Base-by-base conservation (phyloP, 2,888 invertebrate species). In the Eucera pruinosa region DNA sequence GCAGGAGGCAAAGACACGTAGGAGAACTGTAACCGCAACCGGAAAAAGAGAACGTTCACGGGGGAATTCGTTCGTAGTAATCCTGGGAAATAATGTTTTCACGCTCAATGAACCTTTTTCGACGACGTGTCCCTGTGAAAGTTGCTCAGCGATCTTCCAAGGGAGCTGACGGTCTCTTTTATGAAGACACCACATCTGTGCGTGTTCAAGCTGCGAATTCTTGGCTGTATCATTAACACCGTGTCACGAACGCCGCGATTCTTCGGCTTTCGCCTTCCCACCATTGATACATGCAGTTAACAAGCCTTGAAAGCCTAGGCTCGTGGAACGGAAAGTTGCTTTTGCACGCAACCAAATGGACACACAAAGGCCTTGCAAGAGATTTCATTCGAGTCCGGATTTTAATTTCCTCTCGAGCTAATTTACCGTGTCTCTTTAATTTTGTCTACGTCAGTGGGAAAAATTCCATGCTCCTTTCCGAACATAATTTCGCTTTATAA, bases 191-290 rank as follows among this genome's bases (percentile, higher is more conserved):
- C 43, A 13, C 11, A 57, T 55, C 43, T 55, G 79, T 77, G 82
- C 82, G 82, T 82, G 82, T 82, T 82, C 82, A 82, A 82, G 82
- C 64, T 66, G 76, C 62, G 47, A 67, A 58, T 62, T 72, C 48
- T 20, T 55, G 57, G 20, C 47, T 41, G 39, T 67, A 66, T 80
- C 69, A 82, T 82, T 82, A 82, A 77, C 77, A 77, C 81, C 48
- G 57, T 73, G 79, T 82, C 82, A 82, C 79, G 79, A 58, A 68
- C 82, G 57, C n/a, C 70, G 80, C 58, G 15, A 45, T 60, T 62
- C 72, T 77, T 73, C 58, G 52, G 39, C 77, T 65, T 61, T 41
- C 43, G 52, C 9, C 18, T 15, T 23, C 43, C 70, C 30, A n/a
- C n/a, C n/a, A n/a, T n/a, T n/a, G 50, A 77, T 71, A 62, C 67